Evolutionary conservation across 1,140 invertebrate species (phyloP).

Genomic region (Drosophila kohkoa): DNA sequence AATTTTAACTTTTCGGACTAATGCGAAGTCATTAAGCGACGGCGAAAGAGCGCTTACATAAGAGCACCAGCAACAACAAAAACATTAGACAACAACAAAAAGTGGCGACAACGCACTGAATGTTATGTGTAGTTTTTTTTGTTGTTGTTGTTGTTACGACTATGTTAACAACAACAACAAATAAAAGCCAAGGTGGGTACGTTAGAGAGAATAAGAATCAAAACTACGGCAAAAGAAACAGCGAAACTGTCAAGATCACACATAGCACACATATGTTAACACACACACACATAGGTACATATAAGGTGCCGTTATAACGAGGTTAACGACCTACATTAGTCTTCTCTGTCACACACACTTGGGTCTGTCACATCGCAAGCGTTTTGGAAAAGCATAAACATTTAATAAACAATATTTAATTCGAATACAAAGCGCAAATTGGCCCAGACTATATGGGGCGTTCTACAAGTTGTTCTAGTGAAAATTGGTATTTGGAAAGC

Average conservation of each 20-base stretch:
- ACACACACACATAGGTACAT: conserved; percentile 14
- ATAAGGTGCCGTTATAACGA: conserved; percentile 81
- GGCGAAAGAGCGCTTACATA: conserved; percentile 54
- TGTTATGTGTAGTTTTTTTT: conserved; percentile 37
- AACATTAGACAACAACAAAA: conserved; percentile 5
- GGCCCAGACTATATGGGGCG: conserved; percentile 37
- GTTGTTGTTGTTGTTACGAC: conserved; percentile 30
- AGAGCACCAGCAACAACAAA: conserved; percentile 41
- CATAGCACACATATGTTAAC: conserved; percentile 21
- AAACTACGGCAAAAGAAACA: conserved; percentile 54
- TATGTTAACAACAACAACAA: conserved; percentile 40
- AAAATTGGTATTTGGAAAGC: conserved; percentile 68
- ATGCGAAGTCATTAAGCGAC: conserved; percentile 40
- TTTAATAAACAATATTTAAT: conserved; percentile 77
- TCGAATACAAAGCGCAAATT: conserved; percentile 58
- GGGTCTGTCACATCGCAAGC: conserved; percentile 13
- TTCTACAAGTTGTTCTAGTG: conserved; percentile 38
- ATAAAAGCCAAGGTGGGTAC: conserved; percentile 42
- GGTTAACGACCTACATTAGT: conserved; percentile 78
- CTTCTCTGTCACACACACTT: conserved; percentile 37
- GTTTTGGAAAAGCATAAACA: conserved; percentile 58
- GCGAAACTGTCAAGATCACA: conserved; percentile 78
- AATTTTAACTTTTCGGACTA: conserved; percentile 58
- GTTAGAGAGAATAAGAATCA: conserved; percentile 64
- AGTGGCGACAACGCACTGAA: conserved; percentile 47